Conservation (phyloP, 1,140 invertebrate species). For the Temnothorax nylanderi region DNA sequence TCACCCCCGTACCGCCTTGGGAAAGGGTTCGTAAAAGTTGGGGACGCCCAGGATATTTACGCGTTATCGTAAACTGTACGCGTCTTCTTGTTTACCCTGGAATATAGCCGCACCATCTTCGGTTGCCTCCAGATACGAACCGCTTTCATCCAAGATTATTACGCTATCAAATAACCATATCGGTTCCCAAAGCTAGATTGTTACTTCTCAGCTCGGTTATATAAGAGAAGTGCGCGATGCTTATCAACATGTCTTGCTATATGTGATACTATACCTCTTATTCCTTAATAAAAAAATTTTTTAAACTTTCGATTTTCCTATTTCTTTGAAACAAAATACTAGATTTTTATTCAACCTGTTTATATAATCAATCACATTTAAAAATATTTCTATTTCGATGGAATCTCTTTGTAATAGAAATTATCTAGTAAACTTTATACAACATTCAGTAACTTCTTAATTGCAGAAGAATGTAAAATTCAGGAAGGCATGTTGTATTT, state of each 20-base stretch:
- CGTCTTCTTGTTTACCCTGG: conserved; percentile 74
- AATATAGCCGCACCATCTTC: conserved; percentile 59
- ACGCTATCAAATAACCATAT: conserved; percentile 60
- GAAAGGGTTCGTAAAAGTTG: conserved; percentile 79
- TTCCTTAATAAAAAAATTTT: neutral
- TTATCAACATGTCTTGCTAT: neutral
- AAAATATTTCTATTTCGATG: neutral
- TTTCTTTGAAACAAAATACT: neutral
- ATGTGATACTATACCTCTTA: neutral
- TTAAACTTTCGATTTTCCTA: neutral
- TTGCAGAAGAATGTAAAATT: conserved; percentile 43
- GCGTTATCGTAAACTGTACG: conserved; percentile 76
- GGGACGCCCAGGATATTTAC: conserved; percentile 78
- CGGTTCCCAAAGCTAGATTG: neutral
- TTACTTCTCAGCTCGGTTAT: neutral
- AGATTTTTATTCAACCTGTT: neutral
- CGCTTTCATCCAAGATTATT: conserved; percentile 70
- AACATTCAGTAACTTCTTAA: conserved; percentile 16
- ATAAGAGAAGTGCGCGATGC: neutral
- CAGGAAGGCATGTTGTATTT: conserved; percentile 61
- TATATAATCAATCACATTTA: neutral
- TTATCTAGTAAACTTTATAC: neutral
- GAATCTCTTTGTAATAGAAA: neutral
- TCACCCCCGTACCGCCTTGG: conserved; percentile 39
- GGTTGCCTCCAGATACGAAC: conserved; percentile 60